Evolutionary conservation across 1,140 invertebrate species (phyloP).

Genomic region (Pseudoatta argentina): DNA sequence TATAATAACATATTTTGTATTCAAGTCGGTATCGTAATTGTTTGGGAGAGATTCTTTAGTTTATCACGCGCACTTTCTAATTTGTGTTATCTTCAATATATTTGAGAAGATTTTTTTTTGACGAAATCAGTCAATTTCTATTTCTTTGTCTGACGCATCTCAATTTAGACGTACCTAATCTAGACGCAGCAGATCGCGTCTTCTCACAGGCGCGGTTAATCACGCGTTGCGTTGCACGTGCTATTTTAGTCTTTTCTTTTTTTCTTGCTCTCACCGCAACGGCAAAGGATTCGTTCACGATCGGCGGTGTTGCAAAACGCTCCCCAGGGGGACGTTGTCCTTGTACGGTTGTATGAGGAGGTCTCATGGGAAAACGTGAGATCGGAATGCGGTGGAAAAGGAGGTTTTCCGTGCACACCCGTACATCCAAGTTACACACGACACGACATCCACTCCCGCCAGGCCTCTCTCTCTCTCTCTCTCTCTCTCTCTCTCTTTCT

Average conservation of each 20-base stretch:
- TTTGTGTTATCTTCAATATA: background rate
- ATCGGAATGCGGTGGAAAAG: constrained; percentile 75
- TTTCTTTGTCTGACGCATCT: background rate
- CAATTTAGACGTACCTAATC: constrained; percentile 13
- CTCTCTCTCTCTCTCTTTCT: constrained; percentile 11
- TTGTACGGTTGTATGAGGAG: constrained; percentile 66
- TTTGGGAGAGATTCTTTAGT: background rate
- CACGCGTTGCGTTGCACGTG: constrained; percentile 14
- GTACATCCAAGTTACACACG: constrained; percentile 34
- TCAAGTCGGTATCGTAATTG: background rate
- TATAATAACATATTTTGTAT: background rate
- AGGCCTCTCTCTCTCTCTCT: constrained; percentile 5
- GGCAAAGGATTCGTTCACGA: constrained; percentile 60
- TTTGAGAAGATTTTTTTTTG: background rate
- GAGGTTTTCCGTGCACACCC: constrained; percentile 65
- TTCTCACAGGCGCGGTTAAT: constrained; percentile 15
- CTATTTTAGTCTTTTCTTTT: background rate
- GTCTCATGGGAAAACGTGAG: constrained; percentile 75
- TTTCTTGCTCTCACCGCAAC: background rate
- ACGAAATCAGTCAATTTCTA: background rate
- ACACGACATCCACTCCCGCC: constrained; percentile 31
- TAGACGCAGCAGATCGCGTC: background rate
- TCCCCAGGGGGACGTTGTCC: constrained; percentile 74
- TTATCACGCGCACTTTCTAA: background rate
- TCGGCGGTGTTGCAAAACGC: constrained; percentile 73